phyloP scores from a whole-genome alignment of 2,113 vertebrate species.

The Oryctolagus cuniculus region DNA sequence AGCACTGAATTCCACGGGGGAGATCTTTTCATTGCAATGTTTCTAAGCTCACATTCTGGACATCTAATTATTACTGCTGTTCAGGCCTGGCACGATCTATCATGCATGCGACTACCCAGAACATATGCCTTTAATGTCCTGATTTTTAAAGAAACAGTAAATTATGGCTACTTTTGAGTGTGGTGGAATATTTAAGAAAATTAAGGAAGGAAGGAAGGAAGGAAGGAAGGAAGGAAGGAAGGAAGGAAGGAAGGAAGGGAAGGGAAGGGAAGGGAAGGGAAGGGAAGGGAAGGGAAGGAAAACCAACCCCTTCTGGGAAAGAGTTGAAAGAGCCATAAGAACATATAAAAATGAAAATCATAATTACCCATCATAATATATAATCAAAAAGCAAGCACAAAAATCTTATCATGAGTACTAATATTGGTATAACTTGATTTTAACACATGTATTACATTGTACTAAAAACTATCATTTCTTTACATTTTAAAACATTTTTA shows the following conservation, averaged over 20 bases:
- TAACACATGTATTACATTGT: neutral
- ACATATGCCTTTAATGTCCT: neutral
- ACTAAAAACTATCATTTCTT: neutral
- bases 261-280: no score
- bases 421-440: neutral
- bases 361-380: neutral
- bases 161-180: neutral
- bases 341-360: neutral
- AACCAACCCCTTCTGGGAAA: neutral
- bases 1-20: neutral
- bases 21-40: neutral
- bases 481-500: constrained; percentile 7
- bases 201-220: neutral
- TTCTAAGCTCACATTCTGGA: neutral
- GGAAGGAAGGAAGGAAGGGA: neutral
- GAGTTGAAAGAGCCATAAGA: neutral
- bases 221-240: neutral
- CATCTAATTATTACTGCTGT: neutral
- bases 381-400: neutral
- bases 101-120: neutral
- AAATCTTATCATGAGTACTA: neutral
- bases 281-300: no score
- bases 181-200: neutral
- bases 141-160: neutral
- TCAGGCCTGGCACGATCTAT: neutral